A percentile compares a stretch with the other conserved stretches of the same genome.
Conservation (phyloP, 2,797 vertebrate genomes). For the Loris lydekkerianus region DNA sequence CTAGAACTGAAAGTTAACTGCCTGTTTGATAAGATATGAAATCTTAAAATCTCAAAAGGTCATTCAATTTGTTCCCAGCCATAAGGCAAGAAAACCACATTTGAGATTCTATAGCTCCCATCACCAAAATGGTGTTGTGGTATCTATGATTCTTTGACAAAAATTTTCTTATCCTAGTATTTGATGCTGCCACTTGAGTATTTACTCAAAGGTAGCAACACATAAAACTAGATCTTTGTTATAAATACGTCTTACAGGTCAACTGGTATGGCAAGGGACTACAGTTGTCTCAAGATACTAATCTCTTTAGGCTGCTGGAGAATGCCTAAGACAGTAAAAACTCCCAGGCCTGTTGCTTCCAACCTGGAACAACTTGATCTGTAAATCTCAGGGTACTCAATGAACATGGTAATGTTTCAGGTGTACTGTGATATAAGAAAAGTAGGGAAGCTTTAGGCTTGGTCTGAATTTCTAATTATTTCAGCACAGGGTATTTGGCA, state of each 20-base stretch:
- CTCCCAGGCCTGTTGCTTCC: neutral
- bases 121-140: neutral
- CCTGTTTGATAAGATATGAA: constrained; percentile 48
- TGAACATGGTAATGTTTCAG: neutral
- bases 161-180: constrained; percentile 16
- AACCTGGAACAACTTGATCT: neutral
- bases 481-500: neutral
- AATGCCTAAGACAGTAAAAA: neutral
- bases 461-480: constrained; percentile 31
- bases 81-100: constrained; percentile 7
- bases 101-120: neutral
- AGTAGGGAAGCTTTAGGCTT: neutral
- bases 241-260: constrained; percentile 33
- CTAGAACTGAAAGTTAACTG: constrained; percentile 59
- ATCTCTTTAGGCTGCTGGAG: neutral
- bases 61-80: neutral
- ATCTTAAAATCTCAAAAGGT: constrained; percentile 51
- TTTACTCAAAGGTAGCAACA: constrained; percentile 61
- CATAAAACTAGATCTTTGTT: constrained; percentile 45
- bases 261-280: neutral
- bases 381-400: neutral
- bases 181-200: constrained; percentile 1
- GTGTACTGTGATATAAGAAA: neutral
- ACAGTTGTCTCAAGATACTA: neutral
- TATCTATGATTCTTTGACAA: neutral